Conservation (phyloP, 2,113 vertebrate species). For the Nothocercus julius region DNA sequence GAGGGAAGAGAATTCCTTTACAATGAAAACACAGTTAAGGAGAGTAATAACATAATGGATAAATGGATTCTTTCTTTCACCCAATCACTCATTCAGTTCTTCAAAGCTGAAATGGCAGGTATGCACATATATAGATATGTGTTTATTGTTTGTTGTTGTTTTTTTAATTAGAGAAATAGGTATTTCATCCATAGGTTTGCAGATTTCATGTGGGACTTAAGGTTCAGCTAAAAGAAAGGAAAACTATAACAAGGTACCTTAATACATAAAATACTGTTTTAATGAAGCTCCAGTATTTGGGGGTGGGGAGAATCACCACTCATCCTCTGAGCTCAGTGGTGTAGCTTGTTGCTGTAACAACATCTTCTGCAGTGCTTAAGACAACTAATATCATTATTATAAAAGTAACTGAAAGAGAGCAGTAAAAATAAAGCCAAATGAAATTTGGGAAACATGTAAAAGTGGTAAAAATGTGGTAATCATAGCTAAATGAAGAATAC, state of each 20-base stretch:
- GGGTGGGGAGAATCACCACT: neutral
- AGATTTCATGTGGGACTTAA: neutral
- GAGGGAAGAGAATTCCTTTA: slow-evolving; percentile 88
- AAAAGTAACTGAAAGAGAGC: neutral
- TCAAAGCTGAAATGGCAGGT: slow-evolving; percentile 95
- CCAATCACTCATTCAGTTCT: slow-evolving; percentile 94
- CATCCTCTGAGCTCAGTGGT: neutral
- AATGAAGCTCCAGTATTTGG: neutral
- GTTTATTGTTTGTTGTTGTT: neutral
- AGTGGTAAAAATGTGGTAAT: neutral
- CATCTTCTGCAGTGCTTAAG: neutral
- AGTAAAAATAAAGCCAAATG: neutral
- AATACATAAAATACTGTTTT: neutral
- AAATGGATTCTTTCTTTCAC: slow-evolving; percentile 97
- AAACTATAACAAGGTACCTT: neutral
- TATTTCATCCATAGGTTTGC: neutral
- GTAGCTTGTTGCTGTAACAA: neutral
- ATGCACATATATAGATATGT: neutral
- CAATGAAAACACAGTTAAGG: slow-evolving; percentile 85
- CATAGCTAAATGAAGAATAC: neutral
- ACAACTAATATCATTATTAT: neutral
- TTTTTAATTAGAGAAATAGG: neutral
- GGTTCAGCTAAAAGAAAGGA: neutral
- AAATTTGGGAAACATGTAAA: neutral
- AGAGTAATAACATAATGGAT: slow-evolving; percentile 94